These are phyloP conservation scores for Corythucha ciliata DNA, from an alignment of 2,888 invertebrate species.

Conservation along the genomic window DNA sequence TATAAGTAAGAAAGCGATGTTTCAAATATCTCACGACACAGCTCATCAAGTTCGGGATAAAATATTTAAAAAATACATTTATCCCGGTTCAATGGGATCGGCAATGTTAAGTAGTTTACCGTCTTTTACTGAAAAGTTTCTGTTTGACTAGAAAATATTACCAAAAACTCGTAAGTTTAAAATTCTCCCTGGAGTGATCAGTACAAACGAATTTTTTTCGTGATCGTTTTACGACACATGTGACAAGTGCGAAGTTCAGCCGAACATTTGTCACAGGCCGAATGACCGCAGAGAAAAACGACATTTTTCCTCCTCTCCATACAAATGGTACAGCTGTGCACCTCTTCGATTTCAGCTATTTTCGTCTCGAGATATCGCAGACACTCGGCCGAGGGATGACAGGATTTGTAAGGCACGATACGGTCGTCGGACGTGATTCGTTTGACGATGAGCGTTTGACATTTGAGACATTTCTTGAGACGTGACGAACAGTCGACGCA, in stretches of 20 bases:
- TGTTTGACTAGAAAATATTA: too few species aligned
- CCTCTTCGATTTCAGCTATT: slow-evolving; percentile 78
- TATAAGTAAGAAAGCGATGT: too few species aligned
- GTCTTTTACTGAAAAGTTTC: too few species aligned
- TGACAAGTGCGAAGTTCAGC: slow-evolving; percentile 73
- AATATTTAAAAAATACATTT: too few species aligned
- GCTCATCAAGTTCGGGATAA: too few species aligned
- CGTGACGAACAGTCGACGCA: slow-evolving; percentile 65
- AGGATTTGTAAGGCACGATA: slow-evolving; percentile 40
- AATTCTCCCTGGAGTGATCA: too few species aligned
- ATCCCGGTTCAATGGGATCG: too few species aligned
- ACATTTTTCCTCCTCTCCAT: slow-evolving; percentile 75
- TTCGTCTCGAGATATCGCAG: slow-evolving; percentile 62
- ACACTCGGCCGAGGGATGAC: slow-evolving; percentile 57
- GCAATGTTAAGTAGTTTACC: too few species aligned
- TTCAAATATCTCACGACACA: too few species aligned
- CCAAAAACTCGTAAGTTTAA: too few species aligned
- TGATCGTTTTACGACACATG: slow-evolving; percentile 72
- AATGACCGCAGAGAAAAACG: slow-evolving; percentile 81
- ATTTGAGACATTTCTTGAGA: slow-evolving; percentile 67
- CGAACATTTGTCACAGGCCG: slow-evolving; percentile 72
- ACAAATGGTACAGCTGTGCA: slow-evolving; percentile 75
- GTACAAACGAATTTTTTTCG: slow-evolving; percentile 59
- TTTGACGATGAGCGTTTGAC: slow-evolving; percentile 52
- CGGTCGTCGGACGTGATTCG: slow-evolving; percentile 46